A percentile compares a stretch with the other conserved stretches of the same genome.
These are phyloP conservation scores for Sparidentex hasta DNA, from an alignment of 2,797 vertebrate genomes.

Conservation along the genomic window DNA sequence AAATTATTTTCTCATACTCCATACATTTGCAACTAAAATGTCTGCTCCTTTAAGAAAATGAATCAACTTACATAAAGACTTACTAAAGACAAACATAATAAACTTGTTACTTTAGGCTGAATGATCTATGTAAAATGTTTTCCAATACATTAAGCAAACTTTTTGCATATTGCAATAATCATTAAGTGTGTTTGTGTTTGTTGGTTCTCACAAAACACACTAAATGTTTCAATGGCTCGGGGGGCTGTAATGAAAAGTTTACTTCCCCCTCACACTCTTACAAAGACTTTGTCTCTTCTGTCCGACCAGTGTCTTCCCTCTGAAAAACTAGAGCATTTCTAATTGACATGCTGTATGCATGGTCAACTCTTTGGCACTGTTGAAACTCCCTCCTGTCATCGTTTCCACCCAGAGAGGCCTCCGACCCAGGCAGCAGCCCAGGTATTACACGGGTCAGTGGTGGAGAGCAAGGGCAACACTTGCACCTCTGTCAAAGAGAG, in stretches of 20 bases:
- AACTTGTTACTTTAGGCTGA: background rate
- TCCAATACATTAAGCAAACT: background rate
- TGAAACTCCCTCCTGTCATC: constrained; percentile 39
- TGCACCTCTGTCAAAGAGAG: constrained; percentile 24
- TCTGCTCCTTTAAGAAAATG: too few species aligned
- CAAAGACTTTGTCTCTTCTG: constrained; percentile 10
- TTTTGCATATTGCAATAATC: background rate
- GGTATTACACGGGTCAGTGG: constrained; percentile 55
- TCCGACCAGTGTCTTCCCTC: background rate
- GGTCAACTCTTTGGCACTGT: constrained; percentile 23
- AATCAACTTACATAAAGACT: background rate
- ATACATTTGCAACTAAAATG: too few species aligned
- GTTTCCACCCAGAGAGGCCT: constrained; percentile 25
- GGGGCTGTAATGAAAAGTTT: constrained; percentile 17
- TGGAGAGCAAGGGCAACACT: constrained; percentile 32
- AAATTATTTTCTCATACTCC: too few species aligned
- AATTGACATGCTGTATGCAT: constrained; percentile 53
- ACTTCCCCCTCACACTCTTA: constrained; percentile 6
- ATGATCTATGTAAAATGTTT: background rate
- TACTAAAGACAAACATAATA: background rate
- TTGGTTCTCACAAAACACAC: background rate
- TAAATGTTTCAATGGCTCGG: background rate
- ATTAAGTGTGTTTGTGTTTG: background rate
- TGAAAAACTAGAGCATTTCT: constrained; percentile 41
- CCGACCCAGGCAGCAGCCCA: constrained; percentile 38